Percentiles rank a stretch among this genome's conserved stretches.
These are phyloP conservation scores for Phocides pigmalion DNA, from an alignment of 1,140 invertebrate species.

Conservation along the genomic window DNA sequence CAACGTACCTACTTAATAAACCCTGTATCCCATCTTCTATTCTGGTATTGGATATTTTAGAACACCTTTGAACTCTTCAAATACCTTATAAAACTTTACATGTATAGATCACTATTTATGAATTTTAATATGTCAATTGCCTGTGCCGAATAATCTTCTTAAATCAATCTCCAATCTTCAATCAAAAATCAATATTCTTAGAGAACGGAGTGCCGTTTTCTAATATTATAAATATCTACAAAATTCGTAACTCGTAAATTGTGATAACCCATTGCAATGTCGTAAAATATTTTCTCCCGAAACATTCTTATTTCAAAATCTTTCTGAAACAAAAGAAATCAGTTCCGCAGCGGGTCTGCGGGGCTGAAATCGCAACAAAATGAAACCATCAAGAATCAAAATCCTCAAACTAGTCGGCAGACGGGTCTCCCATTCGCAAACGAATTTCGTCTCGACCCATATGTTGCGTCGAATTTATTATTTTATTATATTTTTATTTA, in stretches of 20 bases:
- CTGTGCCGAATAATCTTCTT: no score
- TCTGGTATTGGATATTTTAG: no score
- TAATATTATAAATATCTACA: background rate
- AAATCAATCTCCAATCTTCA: no score
- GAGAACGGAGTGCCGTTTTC: no score
- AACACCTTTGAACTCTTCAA: no score
- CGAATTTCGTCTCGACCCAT: conserved; percentile 55
- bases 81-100: no score
- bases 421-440: conserved; percentile 42
- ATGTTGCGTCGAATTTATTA: conserved; percentile 79
- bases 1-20: no score
- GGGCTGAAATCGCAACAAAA: conserved; percentile 27
- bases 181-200: no score
- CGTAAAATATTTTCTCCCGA: conserved; percentile 24
- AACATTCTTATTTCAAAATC: conserved; percentile 30
- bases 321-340: conserved; percentile 34
- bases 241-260: background rate
- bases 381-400: conserved; percentile 24
- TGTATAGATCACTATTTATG: no score
- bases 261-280: conserved; percentile 25
- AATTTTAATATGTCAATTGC: no score
- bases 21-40: no score
- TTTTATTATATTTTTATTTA: conserved; percentile 83
- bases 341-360: conserved; percentile 14
- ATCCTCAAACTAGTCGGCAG: conserved; percentile 33